Evolutionary conservation across 2,888 invertebrate species (phyloP), one percentile per base, ranked within the genome.

Genomic region (Crematogaster levior): DNA sequence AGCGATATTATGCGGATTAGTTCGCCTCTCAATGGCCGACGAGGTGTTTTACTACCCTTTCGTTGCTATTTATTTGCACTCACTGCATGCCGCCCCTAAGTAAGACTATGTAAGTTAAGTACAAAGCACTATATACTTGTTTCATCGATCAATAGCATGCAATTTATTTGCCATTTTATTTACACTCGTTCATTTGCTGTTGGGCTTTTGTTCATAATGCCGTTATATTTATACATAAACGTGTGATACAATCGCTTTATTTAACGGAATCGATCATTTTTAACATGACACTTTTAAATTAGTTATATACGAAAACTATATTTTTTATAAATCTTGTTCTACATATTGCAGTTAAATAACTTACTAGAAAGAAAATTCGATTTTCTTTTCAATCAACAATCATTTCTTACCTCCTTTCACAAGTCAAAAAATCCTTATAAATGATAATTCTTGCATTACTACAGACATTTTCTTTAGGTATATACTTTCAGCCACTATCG

Each of bases 1-100:
- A 79, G 77, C 77, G 77, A 79, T 77, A 77, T 79, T 79, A 79
- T 79, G 68, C 77, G 77, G 68, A 79, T 79, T 79, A 79, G 77
- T 79, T 79, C 68, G 68, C 34, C 43, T 68, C 66, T 79, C 68
- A 79, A 79, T 79, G 43, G 68, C 24, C 68, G 68, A 68, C 68
- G 68, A 79, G 56, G 56, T 68, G 77, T 79, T 79, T 79, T 79
- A 74, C 74, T 61, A 58, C 77, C 77, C 77, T 79, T 58, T 68
- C 51, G 68, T 68, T 66, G 56, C 77, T 79, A 79, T 68, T 79
- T 79, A 68, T 79, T 79, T 79, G 68, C 43, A 68, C 68, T 30
- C 40, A 30, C 53, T 30, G 77, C 77, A 21, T 12, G 24, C 66
- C 77, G 21, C 30, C 63, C 27, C 68, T 68, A 79, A 79, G 77